These are phyloP conservation scores for Lerema accius DNA, from an alignment of 1,140 invertebrate species.

Conservation along the genomic window DNA sequence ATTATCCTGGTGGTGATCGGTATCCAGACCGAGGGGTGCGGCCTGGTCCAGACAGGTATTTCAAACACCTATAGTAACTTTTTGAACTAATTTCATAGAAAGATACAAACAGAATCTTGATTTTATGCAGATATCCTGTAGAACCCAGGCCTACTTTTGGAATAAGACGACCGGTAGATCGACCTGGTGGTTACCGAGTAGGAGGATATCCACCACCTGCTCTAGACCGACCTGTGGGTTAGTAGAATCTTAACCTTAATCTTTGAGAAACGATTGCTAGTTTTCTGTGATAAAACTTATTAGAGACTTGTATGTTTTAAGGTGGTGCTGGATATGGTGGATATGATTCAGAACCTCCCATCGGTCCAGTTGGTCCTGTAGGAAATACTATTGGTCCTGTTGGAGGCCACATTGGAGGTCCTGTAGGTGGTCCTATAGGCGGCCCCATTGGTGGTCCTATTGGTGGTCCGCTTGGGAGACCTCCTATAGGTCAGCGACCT, in stretches of 20 bases:
- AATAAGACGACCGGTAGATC: slow-evolving; percentile 60
- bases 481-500: slow-evolving; percentile 59
- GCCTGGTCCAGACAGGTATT: slow-evolving; percentile 66
- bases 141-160: slow-evolving; percentile 72
- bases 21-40: slow-evolving; percentile 69
- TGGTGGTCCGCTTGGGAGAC: slow-evolving; percentile 52
- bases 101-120: not conserved
- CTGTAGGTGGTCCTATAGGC: slow-evolving; percentile 57
- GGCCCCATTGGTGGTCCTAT: slow-evolving; percentile 62
- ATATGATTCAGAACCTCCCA: slow-evolving; percentile 64
- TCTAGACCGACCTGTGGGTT: slow-evolving; percentile 67
- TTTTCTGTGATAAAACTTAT: too few relatives aligned
- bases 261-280: too few relatives aligned
- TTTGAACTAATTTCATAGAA: not conserved
- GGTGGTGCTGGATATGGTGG: slow-evolving; percentile 60
- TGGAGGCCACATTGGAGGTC: slow-evolving; percentile 56
- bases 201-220: slow-evolving; percentile 66
- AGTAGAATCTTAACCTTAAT: slow-evolving; percentile 26
- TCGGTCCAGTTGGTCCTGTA: slow-evolving; percentile 29
- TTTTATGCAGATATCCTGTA: slow-evolving; percentile 60
- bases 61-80: not conserved
- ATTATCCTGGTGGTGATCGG: slow-evolving; percentile 58
- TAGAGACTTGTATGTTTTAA: slow-evolving; percentile 36
- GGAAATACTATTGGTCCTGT: slow-evolving; percentile 37
- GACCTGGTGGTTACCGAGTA: slow-evolving; percentile 63